A percentile compares a stretch with the other conserved stretches of the same genome.
phyloP scores from a whole-genome alignment of 2,113 vertebrate genomes.

The Blennius ocellaris region DNA sequence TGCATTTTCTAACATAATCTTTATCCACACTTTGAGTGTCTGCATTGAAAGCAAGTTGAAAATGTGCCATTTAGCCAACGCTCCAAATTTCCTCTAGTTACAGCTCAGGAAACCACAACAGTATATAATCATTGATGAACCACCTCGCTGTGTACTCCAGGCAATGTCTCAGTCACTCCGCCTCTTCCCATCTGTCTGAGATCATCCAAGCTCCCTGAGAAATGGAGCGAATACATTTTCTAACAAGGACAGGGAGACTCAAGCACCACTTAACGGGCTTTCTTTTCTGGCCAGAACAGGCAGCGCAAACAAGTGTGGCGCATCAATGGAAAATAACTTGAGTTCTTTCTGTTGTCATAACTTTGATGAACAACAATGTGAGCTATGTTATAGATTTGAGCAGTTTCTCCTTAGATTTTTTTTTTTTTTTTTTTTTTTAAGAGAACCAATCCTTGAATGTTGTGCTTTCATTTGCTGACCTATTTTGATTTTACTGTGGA shows the following conservation, averaged over 20 bases:
- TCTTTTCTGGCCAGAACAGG: conserved; percentile 18
- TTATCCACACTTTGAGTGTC: conserved; percentile 11
- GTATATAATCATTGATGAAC: conserved; percentile 49
- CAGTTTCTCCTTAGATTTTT: too few relatives aligned
- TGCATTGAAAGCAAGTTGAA: conserved; percentile 28
- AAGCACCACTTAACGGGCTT: conserved; percentile 34
- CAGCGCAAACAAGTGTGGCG: conserved; percentile 22
- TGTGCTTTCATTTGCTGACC: background rate
- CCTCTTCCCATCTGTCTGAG: conserved; percentile 65
- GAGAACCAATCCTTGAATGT: background rate
- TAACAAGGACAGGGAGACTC: conserved; percentile 23
- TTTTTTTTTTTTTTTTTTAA: too few relatives aligned
- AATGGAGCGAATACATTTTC: conserved; percentile 44
- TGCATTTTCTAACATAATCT: background rate
- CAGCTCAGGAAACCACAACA: conserved; percentile 49
- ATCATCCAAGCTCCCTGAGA: conserved; percentile 54
- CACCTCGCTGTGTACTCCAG: conserved; percentile 50
- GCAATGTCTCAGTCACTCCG: conserved; percentile 48
- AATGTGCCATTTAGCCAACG: conserved; percentile 33
- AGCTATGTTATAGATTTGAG: too few relatives aligned
- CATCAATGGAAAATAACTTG: conserved; percentile 2
- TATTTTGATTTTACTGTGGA: background rate
- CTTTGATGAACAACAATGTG: background rate
- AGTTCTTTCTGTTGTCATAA: background rate
- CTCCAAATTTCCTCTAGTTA: conserved; percentile 45